phyloP scores from a whole-genome alignment of 1,140 invertebrate genomes.

The Drosophila ohnishii region DNA sequence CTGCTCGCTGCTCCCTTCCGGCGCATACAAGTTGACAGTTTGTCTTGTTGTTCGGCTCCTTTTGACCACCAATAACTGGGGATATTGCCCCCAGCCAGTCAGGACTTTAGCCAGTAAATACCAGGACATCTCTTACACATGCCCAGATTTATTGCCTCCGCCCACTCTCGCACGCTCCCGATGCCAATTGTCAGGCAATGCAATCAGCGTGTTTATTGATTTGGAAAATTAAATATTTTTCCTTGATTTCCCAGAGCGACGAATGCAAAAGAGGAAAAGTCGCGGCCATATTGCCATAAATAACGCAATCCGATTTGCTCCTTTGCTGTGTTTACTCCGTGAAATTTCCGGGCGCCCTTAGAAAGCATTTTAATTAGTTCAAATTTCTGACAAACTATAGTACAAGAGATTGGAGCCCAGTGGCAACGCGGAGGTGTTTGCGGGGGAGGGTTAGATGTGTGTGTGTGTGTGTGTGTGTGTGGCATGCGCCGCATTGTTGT shows the following conservation, averaged over 20 bases:
- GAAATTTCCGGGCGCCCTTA: constrained; percentile 52
- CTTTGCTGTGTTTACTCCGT: constrained; percentile 21
- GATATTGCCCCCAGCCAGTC: constrained; percentile 5
- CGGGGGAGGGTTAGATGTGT: background rate
- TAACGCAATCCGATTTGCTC: constrained; percentile 60
- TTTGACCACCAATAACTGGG: constrained; percentile 66
- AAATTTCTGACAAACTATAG: constrained; percentile 32
- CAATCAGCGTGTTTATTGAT: constrained; percentile 80
- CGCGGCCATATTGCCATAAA: constrained; percentile 67
- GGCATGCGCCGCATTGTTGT: constrained; percentile 42
- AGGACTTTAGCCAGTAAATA: constrained; percentile 35
- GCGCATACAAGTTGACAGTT: constrained; percentile 68
- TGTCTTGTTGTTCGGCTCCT: constrained; percentile 21
- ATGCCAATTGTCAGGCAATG: constrained; percentile 74
- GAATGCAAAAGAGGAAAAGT: constrained; percentile 41
- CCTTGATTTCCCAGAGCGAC: constrained; percentile 37
- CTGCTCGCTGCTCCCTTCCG: background rate
- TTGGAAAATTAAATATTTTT: constrained; percentile 82
- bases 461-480: background rate
- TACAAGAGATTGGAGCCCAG: constrained; percentile 9
- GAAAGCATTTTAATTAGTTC: constrained; percentile 70
- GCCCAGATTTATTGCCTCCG: constrained; percentile 67
- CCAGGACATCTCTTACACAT: constrained; percentile 46
- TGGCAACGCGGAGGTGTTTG: background rate
- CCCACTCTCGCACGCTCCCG: background rate